Evolutionary conservation across 2,113 vertebrate genomes (phyloP), one percentile per base, ranked within the genome.

Genomic region (Chaetodon auriga): DNA sequence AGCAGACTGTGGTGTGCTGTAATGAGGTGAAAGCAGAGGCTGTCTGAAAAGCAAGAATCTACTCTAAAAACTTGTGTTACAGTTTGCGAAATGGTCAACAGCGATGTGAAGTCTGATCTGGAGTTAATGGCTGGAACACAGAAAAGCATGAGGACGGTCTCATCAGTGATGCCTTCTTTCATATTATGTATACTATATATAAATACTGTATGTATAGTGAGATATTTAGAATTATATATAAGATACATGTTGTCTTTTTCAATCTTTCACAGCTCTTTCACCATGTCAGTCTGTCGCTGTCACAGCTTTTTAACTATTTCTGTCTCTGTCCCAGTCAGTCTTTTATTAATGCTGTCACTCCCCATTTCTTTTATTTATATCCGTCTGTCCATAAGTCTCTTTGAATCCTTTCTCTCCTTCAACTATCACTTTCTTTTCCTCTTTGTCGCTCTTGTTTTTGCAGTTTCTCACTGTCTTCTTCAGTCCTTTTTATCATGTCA

Each of bases 221-320:
- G 46, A 77, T 14, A 0, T 78, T 45, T 53, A 4, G 0, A 65
- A 23, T 45, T 79, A n/a, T 7, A 55, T 14, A 55, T 71, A n/a
- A n/a, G n/a, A n/a, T n/a, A n/a, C n/a, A 2, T 0, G 14, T 49
- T 36, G 61, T 78, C 53, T 66, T 53, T 65, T 48, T 18, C 64
- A 68, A 63, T 87, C 60, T 35, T 35, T 71, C 70, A 35, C 13
- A 7, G 68, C 49, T 64, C 35, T 54, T 49, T 75, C 30, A 68
- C 36, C 35, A 53, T 7, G 72, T 77, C 78, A 36, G 19, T 79
- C 78, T 72, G 83, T 69, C 80, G 63, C 74, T 80, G 64, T 80
- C 70, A 61, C 21, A 36, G 61, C 66, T 74, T 71, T 73, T 88
- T 79, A 77, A 83, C 82, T 65, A 54, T 71, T 85, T 54, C 69